phyloP scores from a whole-genome alignment of 2,888 invertebrate genomes.

The Eugnorisma glareosa region DNA sequence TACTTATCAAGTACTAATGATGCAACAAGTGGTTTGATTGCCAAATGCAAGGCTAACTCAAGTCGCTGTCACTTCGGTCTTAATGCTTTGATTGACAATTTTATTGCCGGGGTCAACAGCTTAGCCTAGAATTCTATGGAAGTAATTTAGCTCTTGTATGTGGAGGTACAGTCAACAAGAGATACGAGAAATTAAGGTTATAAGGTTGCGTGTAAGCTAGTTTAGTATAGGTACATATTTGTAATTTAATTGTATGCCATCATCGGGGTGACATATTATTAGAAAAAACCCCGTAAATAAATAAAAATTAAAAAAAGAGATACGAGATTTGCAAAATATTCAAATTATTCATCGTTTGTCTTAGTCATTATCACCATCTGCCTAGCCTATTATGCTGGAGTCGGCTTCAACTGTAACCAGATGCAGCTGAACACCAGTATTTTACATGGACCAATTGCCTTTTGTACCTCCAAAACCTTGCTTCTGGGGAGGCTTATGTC shows the following conservation, averaged over 20 bases:
- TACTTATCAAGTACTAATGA: conserved; percentile 40
- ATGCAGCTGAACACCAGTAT: not conserved
- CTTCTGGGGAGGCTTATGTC: not conserved
- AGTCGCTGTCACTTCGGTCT: conserved; percentile 31
- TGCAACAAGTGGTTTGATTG: conserved; percentile 52
- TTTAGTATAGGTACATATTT: no score
- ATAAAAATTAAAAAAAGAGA: no score
- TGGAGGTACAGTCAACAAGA: conserved; percentile 5
- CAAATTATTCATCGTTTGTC: not conserved
- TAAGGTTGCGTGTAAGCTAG: no score
- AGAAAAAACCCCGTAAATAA: no score
- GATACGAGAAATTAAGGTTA: no score
- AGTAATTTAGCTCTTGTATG: conserved; percentile 12
- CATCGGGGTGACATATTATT: no score
- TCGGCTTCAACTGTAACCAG: not conserved
- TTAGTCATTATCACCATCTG: not conserved
- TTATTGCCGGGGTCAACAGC: conserved; percentile 60
- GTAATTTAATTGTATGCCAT: no score
- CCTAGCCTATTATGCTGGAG: not conserved
- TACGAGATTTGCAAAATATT: not conserved
- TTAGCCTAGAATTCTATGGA: conserved; percentile 31
- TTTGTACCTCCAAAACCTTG: not conserved
- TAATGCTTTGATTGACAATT: conserved; percentile 42
- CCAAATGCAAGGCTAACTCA: conserved; percentile 55
- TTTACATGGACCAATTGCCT: not conserved